These are phyloP conservation scores for Haemorhous mexicanus DNA, from an alignment of 2,113 vertebrate genomes.

Conservation along the genomic window DNA sequence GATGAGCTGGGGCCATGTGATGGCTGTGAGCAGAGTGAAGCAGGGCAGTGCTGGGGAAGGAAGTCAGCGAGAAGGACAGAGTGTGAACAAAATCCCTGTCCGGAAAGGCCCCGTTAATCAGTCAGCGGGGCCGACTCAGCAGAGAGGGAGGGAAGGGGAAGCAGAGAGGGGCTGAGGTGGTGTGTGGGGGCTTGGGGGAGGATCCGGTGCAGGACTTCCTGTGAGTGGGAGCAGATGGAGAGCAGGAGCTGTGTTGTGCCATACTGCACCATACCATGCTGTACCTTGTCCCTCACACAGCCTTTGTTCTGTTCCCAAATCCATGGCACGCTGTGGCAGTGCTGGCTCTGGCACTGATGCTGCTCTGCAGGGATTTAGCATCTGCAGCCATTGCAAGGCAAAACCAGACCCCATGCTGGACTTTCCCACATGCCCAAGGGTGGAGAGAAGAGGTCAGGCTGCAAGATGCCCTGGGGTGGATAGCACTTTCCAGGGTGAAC, in stretches of 20 bases:
- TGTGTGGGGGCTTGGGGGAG: background rate
- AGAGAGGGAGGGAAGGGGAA: slow-evolving; percentile 41
- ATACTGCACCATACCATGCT: rapidly evolving
- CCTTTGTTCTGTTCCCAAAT: background rate
- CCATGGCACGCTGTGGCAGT: rapidly evolving
- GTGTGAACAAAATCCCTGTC: background rate
- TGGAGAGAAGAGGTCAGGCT: background rate
- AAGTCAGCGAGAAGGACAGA: slow-evolving; percentile 34
- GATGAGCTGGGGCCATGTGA: slow-evolving; percentile 1
- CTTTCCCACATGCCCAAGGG: background rate
- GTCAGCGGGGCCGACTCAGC: background rate
- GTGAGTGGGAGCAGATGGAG: background rate
- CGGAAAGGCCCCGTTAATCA: slow-evolving; percentile 21
- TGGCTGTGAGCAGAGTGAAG: rapidly evolving
- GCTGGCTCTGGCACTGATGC: background rate
- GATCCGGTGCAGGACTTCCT: slow-evolving; percentile 44
- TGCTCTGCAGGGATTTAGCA: background rate
- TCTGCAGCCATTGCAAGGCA: background rate
- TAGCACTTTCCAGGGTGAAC: rapidly evolving
- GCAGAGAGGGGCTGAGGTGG: slow-evolving; percentile 9
- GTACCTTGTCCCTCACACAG: background rate
- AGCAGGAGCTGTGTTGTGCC: background rate
- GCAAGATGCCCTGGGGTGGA: background rate
- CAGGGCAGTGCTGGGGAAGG: background rate
- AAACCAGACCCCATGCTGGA: rapidly evolving